Evolutionary conservation across 2,797 vertebrate species (phyloP), one percentile per base, ranked within the genome.

Genomic region (Sarcoramphus papa): DNA sequence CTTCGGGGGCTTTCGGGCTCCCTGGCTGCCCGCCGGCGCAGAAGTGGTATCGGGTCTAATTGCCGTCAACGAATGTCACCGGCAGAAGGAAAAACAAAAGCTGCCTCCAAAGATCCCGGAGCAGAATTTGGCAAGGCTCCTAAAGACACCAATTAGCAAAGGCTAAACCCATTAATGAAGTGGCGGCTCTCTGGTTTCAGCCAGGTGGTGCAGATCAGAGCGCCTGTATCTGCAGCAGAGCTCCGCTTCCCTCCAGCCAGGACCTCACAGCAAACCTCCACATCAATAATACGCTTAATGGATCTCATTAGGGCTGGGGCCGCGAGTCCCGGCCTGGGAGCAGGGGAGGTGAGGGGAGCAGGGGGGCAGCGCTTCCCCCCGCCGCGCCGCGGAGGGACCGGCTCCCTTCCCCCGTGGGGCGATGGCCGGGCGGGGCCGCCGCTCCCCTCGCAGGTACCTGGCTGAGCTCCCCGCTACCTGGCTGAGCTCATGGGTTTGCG

Each of bases 281-380:
- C 97, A 97, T 97, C 97, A 97, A 97, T 97, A 96, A 98, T 93
- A 35, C 10, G 3, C 94, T 96, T 97, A 97, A 97, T 97, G 97
- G 96, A 93, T 85, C 97, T 97, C 97, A 96, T 97, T 97, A 97
- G 97, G 90, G 86, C 73, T 60, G 85, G 76, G 90, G 88, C 96
- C 67, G 72, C 41, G 30, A 56, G 81, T 75, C 53, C 79, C 37
- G 47, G 57, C 27, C 90, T 63, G 83, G 82, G 79, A 93, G 64
- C 81, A 40, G 67, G 14, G 69, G 50, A 28, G 33, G 33, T 8
- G 51, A 40, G 41, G 40, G 86, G 16, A 28, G 33, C 10, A 5
- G 45, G 17, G 56, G 70, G 30, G 62, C 30, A 80, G 37, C 1
- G 11, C 13, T 37, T 51, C 50, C 15, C 63, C 9, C 3, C 20